Conservation (phyloP, 1,140 invertebrate species). For the Drosophila nannoptera region DNA sequence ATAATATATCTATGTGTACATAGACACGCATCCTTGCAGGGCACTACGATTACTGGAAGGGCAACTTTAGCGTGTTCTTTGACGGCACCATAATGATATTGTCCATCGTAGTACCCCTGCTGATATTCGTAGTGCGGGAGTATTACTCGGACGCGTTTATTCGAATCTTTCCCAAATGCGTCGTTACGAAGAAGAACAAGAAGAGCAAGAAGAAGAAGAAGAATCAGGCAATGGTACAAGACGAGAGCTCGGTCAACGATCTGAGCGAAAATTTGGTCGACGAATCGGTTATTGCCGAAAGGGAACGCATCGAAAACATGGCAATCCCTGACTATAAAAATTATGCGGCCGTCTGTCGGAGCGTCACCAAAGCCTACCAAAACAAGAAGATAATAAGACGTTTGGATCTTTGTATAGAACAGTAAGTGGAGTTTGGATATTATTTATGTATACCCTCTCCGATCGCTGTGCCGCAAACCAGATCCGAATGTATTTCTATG, state of each 20-base stretch:
- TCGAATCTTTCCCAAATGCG: too few species aligned
- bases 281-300: conserved; percentile 27
- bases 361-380: conserved; percentile 4
- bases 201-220: neutral
- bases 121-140: conserved; percentile 7
- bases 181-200: too few species aligned
- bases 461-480: neutral
- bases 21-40: conserved; percentile 2
- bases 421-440: conserved; percentile 39
- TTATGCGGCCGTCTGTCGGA: conserved; percentile 9
- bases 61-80: neutral
- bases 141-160: neutral
- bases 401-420: conserved; percentile 40
- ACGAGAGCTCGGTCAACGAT: too few species aligned
- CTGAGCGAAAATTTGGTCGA: neutral
- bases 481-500: conserved; percentile 50
- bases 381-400: conserved; percentile 16
- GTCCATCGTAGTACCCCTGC: too few species aligned
- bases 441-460: neutral
- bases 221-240: neutral
- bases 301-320: conserved; percentile 11
- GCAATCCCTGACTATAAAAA: conserved; percentile 7
- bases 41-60: neutral
- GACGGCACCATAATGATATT: neutral
- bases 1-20: neutral